A percentile compares a stretch with the other conserved stretches of the same genome.
These are phyloP conservation scores for Aurelia aurita DNA, from an alignment of 30 jellyfish, hydroid and myxozoan species.

Conservation along the genomic window DNA sequence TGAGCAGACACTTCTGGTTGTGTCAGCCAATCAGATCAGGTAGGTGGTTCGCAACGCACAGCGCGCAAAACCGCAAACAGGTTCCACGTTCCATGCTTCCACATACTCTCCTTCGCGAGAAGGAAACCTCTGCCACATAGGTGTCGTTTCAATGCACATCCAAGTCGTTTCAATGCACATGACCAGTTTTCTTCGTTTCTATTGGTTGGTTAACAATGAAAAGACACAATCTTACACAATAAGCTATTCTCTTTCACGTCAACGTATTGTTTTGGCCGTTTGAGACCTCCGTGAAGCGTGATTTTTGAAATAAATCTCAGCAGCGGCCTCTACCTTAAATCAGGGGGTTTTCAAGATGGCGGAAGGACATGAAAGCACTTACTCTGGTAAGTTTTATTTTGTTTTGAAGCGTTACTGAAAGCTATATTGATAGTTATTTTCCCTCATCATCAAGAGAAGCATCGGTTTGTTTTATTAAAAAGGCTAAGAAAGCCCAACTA, in stretches of 20 bases:
- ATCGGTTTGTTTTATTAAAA: too few relatives aligned
- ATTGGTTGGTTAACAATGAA: neutral
- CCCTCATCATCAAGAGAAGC: neutral
- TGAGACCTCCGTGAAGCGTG: slow-evolving; percentile 20
- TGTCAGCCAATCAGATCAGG: too few relatives aligned
- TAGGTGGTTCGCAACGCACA: too few relatives aligned
- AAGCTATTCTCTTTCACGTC: slow-evolving; percentile 8
- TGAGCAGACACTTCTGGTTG: too few relatives aligned
- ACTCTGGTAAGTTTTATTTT: slow-evolving; percentile 27
- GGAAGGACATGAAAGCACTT: slow-evolving; percentile 7
- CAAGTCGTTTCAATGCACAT: slow-evolving; percentile 2
- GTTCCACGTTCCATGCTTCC: too few relatives aligned
- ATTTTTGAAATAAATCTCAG: slow-evolving; percentile 12
- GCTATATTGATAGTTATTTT: slow-evolving; percentile 12
- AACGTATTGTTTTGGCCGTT: slow-evolving; percentile 7
- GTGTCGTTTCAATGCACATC: slow-evolving; percentile 3
- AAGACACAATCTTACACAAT: neutral
- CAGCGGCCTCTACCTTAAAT: neutral
- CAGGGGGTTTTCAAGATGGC: slow-evolving; percentile 45
- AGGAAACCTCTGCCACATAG: neutral
- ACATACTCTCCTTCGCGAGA: too few relatives aligned
- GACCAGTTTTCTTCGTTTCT: slow-evolving; percentile 7
- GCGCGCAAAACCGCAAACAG: too few relatives aligned
- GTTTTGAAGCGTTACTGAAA: slow-evolving; percentile 5
- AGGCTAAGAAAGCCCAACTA: neutral